Conservation (phyloP, 2,888 invertebrate species). For the Dasysyrphus tricinctus region DNA sequence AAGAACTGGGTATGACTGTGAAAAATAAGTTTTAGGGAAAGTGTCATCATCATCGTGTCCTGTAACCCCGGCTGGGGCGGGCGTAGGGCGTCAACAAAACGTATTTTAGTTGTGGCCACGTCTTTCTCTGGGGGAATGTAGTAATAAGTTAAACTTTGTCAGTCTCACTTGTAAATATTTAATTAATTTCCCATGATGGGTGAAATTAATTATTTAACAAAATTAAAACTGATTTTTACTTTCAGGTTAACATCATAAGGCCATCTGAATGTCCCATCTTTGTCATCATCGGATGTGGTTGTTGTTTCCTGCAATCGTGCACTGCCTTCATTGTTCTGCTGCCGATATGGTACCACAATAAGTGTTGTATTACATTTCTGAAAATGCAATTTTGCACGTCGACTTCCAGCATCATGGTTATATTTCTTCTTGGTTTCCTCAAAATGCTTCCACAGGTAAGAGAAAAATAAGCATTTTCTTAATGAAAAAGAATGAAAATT, state of each 20-base stretch:
- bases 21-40: too few species aligned
- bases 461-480: not conserved
- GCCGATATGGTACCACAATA: conserved; percentile 83
- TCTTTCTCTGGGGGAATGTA: too few species aligned
- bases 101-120: too few species aligned
- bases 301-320: conserved; percentile 83
- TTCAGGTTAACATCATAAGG: conserved; percentile 78
- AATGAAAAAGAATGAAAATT: too few species aligned
- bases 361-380: conserved; percentile 86
- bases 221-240: conserved; percentile 15
- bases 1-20: too few species aligned
- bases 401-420: conserved; percentile 89
- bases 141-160: too few species aligned
- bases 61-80: too few species aligned
- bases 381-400: conserved; percentile 89
- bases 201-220: too few species aligned
- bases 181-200: too few species aligned
- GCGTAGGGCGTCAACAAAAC: too few species aligned
- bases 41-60: too few species aligned
- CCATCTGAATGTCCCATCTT: conserved; percentile 81
- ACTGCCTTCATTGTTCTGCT: conserved; percentile 82
- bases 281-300: conserved; percentile 83
- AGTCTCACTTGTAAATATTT: too few species aligned
- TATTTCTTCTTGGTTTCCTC: conserved; percentile 84
- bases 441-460: conserved; percentile 84